Base-by-base conservation (phyloP, 2,113 vertebrate genomes). In the Pipa parva region DNA sequence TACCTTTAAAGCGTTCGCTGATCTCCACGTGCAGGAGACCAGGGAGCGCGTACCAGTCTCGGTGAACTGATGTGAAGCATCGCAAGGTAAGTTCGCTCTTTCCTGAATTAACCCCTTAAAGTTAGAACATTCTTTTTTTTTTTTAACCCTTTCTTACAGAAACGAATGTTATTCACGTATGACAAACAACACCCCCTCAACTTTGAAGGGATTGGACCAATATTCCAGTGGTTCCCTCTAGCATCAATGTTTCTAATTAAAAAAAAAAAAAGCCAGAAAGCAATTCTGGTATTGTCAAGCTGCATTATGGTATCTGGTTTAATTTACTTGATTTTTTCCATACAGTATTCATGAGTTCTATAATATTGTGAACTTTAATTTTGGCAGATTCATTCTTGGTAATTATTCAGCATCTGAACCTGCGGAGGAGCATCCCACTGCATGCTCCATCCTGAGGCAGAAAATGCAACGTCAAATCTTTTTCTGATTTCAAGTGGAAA, bases 401-500 rank as follows among this genome's bases (percentile, higher is more conserved):
- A 87, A 90, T 91, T 88, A 90, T 90, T 88, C 86, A 86, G 83
- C 85, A 86, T 82, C 79, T 81, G 83, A 90, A 89, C 76, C 81
- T 84, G 82, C 74, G 75, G 82, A 81, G 77, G 79, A 87, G 81
- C 79, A 84, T 89, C 84, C 84, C 82, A 84, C 80, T 78, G 81
- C 78, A 80, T 74, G 78, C 80, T 81, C 75, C 80, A 77, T 90
- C 93, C 90, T 73, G 78, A 86, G 89, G 93, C 91, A 73, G 72
- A 85, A 87, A 88, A 91, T 73, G 88, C 91, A 82, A 92, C 84
- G 92, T 94, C 91, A 83, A 94, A 84, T 91, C 81, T 71, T 89
- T 92, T 93, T 91, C 88, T 94, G 91, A 95, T 97, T 95, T 98
- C 95, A 97, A 92, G 92, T 96, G 94, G 95, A 98, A 97, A 97